Evolutionary conservation across 2,888 invertebrate genomes (phyloP), one percentile per base, ranked within the genome.

Genomic region (Ophion costatus): DNA sequence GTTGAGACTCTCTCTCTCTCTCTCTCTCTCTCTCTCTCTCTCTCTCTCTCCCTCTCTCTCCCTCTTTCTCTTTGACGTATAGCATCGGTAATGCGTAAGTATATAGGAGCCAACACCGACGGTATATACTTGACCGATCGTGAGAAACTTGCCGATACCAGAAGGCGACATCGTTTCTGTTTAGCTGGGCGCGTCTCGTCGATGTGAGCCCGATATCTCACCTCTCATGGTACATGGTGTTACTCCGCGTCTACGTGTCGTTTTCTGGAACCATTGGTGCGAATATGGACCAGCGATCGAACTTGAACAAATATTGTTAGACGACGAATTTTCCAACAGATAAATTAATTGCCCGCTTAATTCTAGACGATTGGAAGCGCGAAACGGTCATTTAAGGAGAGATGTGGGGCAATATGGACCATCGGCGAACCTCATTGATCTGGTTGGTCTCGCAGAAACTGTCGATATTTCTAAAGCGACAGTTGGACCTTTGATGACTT

Each of bases 11-110:
- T 57, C 57, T 57, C 42, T 57, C 76, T 66, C 66, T 66, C 67
- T 71, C 33, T 64, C 51, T 42, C 33, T 33, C 33, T 33, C 33
- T 33, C 33, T 29, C 64, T 57, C 57, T 57, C 57, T 14, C 33
- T 33, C 33, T 33, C 33, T 83, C 71, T 57, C 57, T 57, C 42
- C 38, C 76, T 66, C 66, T 66, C 67, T 71, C 51, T 64, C 51
- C 29, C 66, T 66, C 66, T 38, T 9, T 51, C 71, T 57, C 57
- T 42, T 83, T 80, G 83, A 83, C 75, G 83, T 83, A 83, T 71
- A 69, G 75, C 74, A 80, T 75, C 75, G 79, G 75, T 83, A 83
- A 83, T 83, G 79, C 79, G 79, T 83, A 83, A 83, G 83, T 83
- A 83, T 79, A 79, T 57, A 79, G 59, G 57, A 75, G 80, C 63